Evolutionary conservation across 2,797 vertebrate genomes (phyloP).

Genomic region (Octomys mimax): DNA sequence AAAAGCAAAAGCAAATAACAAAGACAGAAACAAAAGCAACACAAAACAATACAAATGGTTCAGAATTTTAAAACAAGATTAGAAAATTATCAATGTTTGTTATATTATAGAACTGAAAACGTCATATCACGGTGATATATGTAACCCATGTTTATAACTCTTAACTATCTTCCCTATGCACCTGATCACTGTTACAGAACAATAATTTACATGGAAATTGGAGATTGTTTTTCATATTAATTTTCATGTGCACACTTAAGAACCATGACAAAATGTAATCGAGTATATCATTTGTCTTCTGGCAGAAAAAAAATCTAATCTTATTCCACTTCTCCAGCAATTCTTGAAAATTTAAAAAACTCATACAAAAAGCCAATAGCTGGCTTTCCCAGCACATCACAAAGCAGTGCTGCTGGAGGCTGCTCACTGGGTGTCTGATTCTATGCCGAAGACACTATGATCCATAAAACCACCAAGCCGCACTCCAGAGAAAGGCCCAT

Average conservation of each 20-base stretch:
- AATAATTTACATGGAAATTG: neutral
- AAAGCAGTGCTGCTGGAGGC: neutral
- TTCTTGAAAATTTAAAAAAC: constrained; percentile 46
- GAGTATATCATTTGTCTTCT: neutral
- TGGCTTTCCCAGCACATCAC: neutral
- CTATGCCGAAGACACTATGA: neutral
- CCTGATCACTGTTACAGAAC: neutral
- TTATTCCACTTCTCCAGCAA: constrained; percentile 12
- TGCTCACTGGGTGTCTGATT: neutral
- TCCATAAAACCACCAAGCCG: neutral
- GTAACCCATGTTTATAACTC: too few relatives aligned
- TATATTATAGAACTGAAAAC: too few relatives aligned
- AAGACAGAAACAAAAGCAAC: too few relatives aligned
- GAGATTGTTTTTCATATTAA: neutral
- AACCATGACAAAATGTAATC: neutral
- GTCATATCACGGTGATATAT: too few relatives aligned
- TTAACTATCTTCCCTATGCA: neutral
- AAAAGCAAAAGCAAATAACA: too few relatives aligned
- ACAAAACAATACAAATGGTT: too few relatives aligned
- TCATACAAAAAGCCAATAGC: neutral
- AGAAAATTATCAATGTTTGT: too few relatives aligned
- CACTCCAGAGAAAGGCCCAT: neutral
- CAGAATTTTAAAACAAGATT: too few relatives aligned
- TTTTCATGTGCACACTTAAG: neutral
- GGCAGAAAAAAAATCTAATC: neutral